Base-by-base conservation (phyloP, 2,888 invertebrate species). In the Acronicta alni region DNA sequence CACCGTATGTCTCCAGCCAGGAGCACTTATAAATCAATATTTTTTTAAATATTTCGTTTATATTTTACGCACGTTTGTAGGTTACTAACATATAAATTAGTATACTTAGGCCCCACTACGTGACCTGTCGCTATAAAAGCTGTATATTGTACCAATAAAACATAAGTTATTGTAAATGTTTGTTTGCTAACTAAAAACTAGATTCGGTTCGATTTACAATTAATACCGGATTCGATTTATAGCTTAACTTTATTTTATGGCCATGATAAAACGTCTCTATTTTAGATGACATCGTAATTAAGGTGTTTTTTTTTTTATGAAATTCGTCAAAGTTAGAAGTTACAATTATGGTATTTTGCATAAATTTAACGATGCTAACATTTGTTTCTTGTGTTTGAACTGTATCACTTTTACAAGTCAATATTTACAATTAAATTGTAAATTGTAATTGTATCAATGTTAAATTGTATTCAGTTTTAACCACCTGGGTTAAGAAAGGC, bases 171-270 rank as follows among this genome's bases (percentile, higher is more conserved):
- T 47, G 39, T 39, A 57, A 53, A 46, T 37, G 42, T 53, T 49
- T 38, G 42, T 63, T 32, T 52, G 43, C 32, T 9, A 44, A 20
- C 16, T 12, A 42, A 64, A 69, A 65, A 68, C 68, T 60, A 56
- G 55, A 65, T 65, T 56, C 9, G 23, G 12, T 45, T 15, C 44
- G 42, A 57, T 51, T 38, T 43, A 68, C 35, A 39, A 32, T 39
- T 18, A 46, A 68, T 51, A 60, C 70, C 49, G 48, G 65, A 53
- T 53, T 37, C 6, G 41, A 17, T 70, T 70, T 65, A 70, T 70
- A 30, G 39, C 45, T 30, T 43, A 17, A 46, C 66, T 65, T 49
- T 56, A 56, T 65, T 69, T 70, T 70, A 69, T 66, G 18, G 56
- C 47, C 15, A 26, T 35, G 60, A 60, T 66, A 60, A 60, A 70